Conservation (phyloP, 2,113 vertebrate species). For the Vulpes ferrilata region DNA sequence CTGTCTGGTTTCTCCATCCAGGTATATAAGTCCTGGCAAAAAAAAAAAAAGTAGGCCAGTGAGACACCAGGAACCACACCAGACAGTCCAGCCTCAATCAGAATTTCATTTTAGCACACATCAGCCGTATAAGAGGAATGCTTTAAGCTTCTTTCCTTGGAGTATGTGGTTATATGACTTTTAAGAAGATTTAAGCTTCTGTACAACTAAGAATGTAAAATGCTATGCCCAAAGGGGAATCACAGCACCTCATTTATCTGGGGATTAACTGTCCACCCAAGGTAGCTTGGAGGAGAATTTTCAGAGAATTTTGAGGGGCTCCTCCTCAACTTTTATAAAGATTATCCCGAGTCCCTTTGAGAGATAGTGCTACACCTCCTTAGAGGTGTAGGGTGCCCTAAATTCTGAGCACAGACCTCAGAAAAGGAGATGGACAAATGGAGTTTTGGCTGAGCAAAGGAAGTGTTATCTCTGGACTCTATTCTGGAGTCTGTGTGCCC, state of each 20-base stretch:
- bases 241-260: neutral
- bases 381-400: neutral
- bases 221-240: neutral
- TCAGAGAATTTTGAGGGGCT: neutral
- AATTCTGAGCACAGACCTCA: neutral
- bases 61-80: neutral
- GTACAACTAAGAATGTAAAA: no score
- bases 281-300: neutral
- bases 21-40: neutral
- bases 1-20: neutral
- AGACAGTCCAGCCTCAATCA: neutral
- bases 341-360: neutral
- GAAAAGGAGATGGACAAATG: neutral
- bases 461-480: neutral
- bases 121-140: neutral
- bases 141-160: neutral
- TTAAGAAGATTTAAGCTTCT: neutral
- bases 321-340: neutral
- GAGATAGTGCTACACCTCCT: neutral
- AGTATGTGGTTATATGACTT: neutral
- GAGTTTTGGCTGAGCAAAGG: neutral
- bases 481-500: neutral
- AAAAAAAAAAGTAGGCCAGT: no score
- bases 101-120: neutral
- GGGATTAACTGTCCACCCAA: neutral